Evolutionary conservation across 2,888 invertebrate genomes (phyloP).

Genomic region (Electrophaes corylata): DNA sequence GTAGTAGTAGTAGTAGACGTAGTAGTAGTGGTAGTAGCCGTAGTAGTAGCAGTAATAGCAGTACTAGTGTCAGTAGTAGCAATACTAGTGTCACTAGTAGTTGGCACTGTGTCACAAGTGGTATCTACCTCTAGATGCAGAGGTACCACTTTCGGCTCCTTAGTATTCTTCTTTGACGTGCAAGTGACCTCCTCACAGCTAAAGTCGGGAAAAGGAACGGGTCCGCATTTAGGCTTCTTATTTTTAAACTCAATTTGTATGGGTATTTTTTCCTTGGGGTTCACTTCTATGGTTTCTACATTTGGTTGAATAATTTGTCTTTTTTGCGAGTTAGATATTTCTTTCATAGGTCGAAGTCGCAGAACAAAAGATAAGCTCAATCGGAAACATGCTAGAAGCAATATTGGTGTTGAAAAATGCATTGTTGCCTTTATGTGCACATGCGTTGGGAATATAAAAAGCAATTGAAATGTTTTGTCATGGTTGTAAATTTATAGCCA

Average conservation of each 20-base stretch:
- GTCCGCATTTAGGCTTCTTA: slow-evolving; percentile 20
- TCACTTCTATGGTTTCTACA: background rate
- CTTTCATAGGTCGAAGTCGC: slow-evolving; percentile 16
- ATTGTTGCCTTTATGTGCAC: background rate
- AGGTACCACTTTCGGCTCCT: background rate
- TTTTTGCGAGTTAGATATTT: background rate
- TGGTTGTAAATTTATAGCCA: background rate
- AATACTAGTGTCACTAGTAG: background rate
- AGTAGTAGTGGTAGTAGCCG: background rate
- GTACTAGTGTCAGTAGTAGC: background rate
- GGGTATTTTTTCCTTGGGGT: background rate
- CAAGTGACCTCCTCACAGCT: slow-evolving; percentile 20
- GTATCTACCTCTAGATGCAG: background rate
- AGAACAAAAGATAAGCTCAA: slow-evolving; percentile 7
- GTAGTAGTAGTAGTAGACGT: background rate
- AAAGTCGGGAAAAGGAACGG: slow-evolving; percentile 23
- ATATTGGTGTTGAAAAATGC: slow-evolving; percentile 5
- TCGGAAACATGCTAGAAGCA: slow-evolving; percentile 10
- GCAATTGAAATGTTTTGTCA: slow-evolving; percentile 14
- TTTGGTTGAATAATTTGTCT: slow-evolving; percentile 1
- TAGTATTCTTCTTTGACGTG: background rate
- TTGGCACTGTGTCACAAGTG: background rate
- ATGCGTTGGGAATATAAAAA: slow-evolving; percentile 1
- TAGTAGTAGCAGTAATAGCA: background rate
- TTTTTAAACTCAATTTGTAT: background rate